These are phyloP conservation scores for Chloroceryle amazona DNA, from an alignment of 2,797 vertebrate genomes.

Conservation along the genomic window DNA sequence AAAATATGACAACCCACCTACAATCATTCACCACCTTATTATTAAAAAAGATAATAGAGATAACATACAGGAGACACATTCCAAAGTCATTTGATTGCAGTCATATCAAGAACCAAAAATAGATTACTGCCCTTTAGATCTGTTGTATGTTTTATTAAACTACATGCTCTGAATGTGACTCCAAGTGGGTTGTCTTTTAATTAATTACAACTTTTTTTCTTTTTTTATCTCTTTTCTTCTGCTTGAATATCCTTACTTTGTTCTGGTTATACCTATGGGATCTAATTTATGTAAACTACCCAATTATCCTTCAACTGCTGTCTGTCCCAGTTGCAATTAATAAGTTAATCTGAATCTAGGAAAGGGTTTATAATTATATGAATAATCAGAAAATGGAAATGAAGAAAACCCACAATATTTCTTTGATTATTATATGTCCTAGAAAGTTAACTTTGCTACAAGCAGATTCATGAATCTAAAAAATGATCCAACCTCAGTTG, in stretches of 20 bases:
- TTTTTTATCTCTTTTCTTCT: neutral
- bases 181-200: neutral
- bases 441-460: conserved; percentile 46
- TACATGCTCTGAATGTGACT: neutral
- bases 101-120: conserved; percentile 48
- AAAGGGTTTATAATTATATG: conserved; percentile 14
- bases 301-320: conserved; percentile 35
- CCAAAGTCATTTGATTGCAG: conserved; percentile 29
- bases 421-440: conserved; percentile 14
- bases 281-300: conserved; percentile 28
- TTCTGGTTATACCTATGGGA: neutral
- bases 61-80: neutral
- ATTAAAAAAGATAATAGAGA: conserved; percentile 63
- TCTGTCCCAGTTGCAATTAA: conserved; percentile 29
- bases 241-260: neutral
- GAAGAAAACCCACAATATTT: conserved; percentile 25
- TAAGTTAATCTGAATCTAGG: conserved; percentile 23
- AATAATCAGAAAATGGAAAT: conserved; percentile 35
- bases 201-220: neutral
- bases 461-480: neutral
- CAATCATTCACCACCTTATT: conserved; percentile 63
- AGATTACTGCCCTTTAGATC: conserved; percentile 35
- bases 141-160: conserved; percentile 18
- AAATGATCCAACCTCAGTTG: neutral
- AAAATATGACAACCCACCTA: conserved; percentile 62